Evolutionary conservation across 2,113 vertebrate genomes (phyloP).

Genomic region (Trochalopteron elliotii): DNA sequence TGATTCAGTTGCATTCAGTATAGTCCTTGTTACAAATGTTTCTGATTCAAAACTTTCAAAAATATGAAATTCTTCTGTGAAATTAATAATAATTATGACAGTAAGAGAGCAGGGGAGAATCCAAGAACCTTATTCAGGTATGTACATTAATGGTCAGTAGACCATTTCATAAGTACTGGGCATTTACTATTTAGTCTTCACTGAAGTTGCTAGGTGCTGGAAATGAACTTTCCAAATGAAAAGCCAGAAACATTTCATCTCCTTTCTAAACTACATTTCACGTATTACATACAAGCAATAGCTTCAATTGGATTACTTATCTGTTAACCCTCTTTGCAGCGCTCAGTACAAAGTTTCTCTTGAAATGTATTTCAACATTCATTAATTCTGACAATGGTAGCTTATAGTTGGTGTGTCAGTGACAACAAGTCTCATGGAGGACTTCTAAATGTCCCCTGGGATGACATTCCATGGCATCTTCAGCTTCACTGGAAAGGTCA

Average conservation of each 20-base stretch:
- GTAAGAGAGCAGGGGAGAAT: neutral
- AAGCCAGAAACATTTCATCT: neutral
- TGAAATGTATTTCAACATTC: neutral
- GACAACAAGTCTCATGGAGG: neutral
- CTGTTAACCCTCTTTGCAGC: neutral
- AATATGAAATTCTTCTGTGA: neutral
- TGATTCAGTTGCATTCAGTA: neutral
- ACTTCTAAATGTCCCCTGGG: slow-evolving; percentile 13
- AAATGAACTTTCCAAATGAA: neutral
- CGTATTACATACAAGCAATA: neutral
- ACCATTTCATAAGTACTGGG: neutral
- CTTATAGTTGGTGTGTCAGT: neutral
- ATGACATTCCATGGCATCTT: neutral
- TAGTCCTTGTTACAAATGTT: neutral
- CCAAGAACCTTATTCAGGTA: neutral
- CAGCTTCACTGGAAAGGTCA: slow-evolving; percentile 37
- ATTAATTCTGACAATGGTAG: slow-evolving; percentile 21
- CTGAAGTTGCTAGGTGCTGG: neutral
- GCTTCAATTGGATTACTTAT: neutral
- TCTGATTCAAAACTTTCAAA: neutral
- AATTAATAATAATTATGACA: neutral
- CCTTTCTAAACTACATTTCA: neutral
- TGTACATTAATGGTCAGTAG: neutral
- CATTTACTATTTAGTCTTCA: neutral
- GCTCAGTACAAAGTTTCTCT: neutral